Percentiles rank a stretch among this genome's conserved stretches.
Conservation (phyloP, 2,113 vertebrate genomes). For the Laticauda laticaudata region DNA sequence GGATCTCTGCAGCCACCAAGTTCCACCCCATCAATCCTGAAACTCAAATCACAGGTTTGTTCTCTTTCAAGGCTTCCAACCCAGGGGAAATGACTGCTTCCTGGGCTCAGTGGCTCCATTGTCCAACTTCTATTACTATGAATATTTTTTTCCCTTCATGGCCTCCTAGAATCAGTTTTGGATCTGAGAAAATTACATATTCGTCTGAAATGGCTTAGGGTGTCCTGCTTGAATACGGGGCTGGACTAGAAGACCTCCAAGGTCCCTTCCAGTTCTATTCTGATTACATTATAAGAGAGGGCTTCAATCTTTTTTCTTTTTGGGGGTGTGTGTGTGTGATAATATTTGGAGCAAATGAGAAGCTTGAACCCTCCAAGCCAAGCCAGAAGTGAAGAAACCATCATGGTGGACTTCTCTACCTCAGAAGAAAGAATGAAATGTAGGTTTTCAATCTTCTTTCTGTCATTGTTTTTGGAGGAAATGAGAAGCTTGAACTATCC, state of each 20-base stretch:
- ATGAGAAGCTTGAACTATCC: too few relatives aligned
- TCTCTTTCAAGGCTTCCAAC: background rate
- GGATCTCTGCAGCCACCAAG: background rate
- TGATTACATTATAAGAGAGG: too few relatives aligned
- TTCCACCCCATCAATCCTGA: background rate
- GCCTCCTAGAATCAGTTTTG: background rate
- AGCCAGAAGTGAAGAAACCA: background rate
- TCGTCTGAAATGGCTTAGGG: too few relatives aligned
- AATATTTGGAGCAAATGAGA: too few relatives aligned
- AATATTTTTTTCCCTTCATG: background rate
- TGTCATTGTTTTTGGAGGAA: too few relatives aligned
- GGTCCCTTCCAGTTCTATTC: too few relatives aligned
- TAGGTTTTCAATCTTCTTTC: too few relatives aligned
- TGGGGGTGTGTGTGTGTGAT: too few relatives aligned
- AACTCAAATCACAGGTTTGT: background rate
- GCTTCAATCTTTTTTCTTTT: too few relatives aligned
- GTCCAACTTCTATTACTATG: background rate
- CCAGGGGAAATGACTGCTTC: background rate
- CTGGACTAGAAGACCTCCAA: too few relatives aligned
- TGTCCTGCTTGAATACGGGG: too few relatives aligned
- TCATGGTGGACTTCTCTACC: background rate
- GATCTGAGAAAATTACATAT: background rate
- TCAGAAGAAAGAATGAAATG: background rate
- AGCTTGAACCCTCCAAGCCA: too few relatives aligned
- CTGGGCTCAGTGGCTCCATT: background rate